Percentiles rank a stretch among this genome's conserved stretches.
These are phyloP conservation scores for Semnornis frantzii DNA, from an alignment of 2,113 vertebrate genomes.

Conservation along the genomic window DNA sequence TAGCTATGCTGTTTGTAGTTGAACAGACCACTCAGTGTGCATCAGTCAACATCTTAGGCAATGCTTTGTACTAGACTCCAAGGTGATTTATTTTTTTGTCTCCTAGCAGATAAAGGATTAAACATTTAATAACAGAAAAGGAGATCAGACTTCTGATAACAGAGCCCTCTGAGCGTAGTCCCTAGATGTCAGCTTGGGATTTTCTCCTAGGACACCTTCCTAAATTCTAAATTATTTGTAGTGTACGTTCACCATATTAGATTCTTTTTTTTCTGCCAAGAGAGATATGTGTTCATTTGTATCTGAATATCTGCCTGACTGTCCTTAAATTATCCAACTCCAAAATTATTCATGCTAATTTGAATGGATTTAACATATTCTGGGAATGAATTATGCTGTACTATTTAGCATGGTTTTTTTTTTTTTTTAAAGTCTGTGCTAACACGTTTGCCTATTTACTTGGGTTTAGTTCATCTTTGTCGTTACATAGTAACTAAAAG, in stretches of 20 bases:
- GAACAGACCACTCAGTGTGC: neutral
- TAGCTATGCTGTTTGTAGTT: neutral
- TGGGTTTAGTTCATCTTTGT: neutral
- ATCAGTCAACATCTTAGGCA: neutral
- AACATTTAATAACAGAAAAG: neutral
- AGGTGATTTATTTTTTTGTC: neutral
- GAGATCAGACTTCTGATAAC: neutral
- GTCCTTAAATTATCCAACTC: neutral
- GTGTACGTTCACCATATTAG: neutral
- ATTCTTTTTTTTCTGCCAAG: neutral
- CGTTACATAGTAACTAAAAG: neutral
- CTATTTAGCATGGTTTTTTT: neutral
- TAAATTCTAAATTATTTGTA: neutral
- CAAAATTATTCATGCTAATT: neutral
- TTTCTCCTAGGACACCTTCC: neutral
- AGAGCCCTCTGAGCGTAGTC: neutral
- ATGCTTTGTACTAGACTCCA: neutral
- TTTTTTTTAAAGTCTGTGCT: neutral
- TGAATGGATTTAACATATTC: neutral
- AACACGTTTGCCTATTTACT: neutral
- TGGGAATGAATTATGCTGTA: neutral
- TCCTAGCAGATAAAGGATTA: neutral
- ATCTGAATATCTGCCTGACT: neutral
- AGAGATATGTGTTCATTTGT: neutral
- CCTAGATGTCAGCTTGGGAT: neutral